phyloP scores from a whole-genome alignment of 1,140 invertebrate species.

The Pseudomyrmex flavicornis region DNA sequence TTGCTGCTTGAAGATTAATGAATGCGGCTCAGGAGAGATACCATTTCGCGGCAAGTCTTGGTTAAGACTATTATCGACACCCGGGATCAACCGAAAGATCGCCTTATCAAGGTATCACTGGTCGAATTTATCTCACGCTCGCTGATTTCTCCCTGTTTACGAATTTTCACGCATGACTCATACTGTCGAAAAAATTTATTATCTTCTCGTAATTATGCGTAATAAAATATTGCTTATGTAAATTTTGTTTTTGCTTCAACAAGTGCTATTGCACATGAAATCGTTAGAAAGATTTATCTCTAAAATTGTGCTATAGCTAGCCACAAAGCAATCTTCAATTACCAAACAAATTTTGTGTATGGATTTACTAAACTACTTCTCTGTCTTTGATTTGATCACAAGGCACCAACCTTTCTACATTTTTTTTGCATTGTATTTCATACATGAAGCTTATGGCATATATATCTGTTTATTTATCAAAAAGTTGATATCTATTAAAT shows the following conservation, averaged over 20 bases:
- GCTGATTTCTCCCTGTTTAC: not conserved
- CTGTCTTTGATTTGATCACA: not conserved
- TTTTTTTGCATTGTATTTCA: too few species aligned
- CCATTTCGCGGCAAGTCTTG: conserved; percentile 54
- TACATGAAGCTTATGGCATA: too few species aligned
- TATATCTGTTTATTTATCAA: too few species aligned
- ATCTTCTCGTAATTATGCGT: not conserved
- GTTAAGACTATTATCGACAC: conserved; percentile 46
- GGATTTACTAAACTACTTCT: not conserved
- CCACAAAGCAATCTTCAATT: not conserved
- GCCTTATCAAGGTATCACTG: conserved; percentile 64
- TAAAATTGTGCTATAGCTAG: too few species aligned
- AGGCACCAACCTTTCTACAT: too few species aligned
- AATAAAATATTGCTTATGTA: too few species aligned
- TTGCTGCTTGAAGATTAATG: conserved; percentile 41
- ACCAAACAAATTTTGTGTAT: not conserved
- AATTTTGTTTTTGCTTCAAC: not conserved
- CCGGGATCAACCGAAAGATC: conserved; percentile 55
- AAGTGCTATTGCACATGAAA: not conserved
- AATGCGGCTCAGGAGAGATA: conserved; percentile 55
- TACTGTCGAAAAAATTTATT: not conserved
- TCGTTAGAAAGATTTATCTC: too few species aligned
- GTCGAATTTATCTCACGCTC: not conserved
- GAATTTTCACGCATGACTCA: not conserved
- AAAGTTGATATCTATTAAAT: too few species aligned